Evolutionary conservation across 2,888 invertebrate species (phyloP).

Genomic region (Pollenia griseotomentosa): DNA sequence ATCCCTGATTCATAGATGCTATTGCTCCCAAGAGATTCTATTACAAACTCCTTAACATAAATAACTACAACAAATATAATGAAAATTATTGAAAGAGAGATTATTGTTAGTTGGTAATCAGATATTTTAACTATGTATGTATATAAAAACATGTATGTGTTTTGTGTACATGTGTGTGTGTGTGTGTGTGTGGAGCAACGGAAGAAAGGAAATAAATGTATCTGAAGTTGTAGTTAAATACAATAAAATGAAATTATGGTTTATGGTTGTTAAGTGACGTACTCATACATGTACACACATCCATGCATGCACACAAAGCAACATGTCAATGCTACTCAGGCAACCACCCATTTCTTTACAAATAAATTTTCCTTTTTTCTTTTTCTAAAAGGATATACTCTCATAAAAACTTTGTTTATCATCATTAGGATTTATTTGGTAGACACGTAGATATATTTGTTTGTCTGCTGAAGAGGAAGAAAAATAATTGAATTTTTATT

Average conservation of each 20-base stretch:
- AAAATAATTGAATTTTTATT: conserved; percentile 65
- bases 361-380: not conserved
- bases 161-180: too few species aligned
- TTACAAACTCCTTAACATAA: not conserved
- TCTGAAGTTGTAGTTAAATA: conserved; percentile 34
- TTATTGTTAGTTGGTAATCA: conserved; percentile 58
- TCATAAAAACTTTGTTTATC: conserved; percentile 52
- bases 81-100: conserved; percentile 52
- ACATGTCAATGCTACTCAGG: not conserved
- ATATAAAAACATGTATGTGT: too few species aligned
- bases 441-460: conserved; percentile 13
- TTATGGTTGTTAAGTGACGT: conserved; percentile 35
- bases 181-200: not conserved
- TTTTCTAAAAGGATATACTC: not conserved
- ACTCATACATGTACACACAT: not conserved
- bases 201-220: not conserved
- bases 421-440: conserved; percentile 31
- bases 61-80: not conserved
- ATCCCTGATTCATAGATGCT: not conserved
- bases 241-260: conserved; percentile 53
- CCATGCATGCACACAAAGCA: not conserved
- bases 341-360: not conserved
- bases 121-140: conserved; percentile 9
- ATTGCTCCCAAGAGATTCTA: not conserved
- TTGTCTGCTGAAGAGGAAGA: not conserved